Percentiles rank a stretch among this genome's conserved stretches.
phyloP scores from a whole-genome alignment of 1,140 invertebrate genomes.

The Tribolium castaneum region DNA sequence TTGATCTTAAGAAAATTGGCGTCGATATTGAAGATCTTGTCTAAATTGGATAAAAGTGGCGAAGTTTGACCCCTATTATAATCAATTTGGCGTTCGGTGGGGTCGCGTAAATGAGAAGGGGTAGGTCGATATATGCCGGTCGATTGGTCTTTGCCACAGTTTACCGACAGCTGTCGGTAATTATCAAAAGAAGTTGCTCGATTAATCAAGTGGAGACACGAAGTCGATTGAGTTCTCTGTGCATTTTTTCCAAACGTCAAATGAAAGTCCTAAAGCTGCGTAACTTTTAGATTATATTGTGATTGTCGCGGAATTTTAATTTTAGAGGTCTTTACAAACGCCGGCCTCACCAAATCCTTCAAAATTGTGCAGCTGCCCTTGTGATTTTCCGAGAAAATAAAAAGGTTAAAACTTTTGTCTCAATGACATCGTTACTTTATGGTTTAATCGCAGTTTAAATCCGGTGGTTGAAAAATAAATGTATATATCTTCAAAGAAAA shows the following conservation, averaged over 20 bases:
- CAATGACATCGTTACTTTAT: not conserved
- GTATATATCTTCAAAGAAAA: not conserved
- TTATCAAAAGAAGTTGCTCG: constrained; percentile 28
- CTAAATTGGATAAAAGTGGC: not conserved
- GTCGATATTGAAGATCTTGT: not conserved
- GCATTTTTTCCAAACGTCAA: not conserved
- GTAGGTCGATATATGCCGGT: constrained; percentile 15
- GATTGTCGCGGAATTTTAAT: not conserved
- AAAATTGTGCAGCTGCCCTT: not conserved
- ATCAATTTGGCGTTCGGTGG: constrained; percentile 4
- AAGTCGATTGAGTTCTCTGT: constrained; percentile 7
- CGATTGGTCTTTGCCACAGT: constrained; percentile 28
- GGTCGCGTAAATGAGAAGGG: constrained; percentile 12
- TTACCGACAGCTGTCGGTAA: constrained; percentile 29
- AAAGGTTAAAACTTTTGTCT: not conserved
- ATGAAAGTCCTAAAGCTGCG: constrained; percentile 9
- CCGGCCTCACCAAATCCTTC: not conserved
- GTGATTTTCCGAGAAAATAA: not conserved
- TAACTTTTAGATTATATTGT: constrained; percentile 11
- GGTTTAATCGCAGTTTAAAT: not conserved
- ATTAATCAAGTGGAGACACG: constrained; percentile 23
- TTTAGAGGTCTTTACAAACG: constrained; percentile 1
- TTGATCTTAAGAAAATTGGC: not conserved
- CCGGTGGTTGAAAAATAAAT: not conserved
- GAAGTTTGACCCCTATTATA: not conserved